Conservation (phyloP, 2,797 vertebrate species). For the Microhierax caerulescens region DNA sequence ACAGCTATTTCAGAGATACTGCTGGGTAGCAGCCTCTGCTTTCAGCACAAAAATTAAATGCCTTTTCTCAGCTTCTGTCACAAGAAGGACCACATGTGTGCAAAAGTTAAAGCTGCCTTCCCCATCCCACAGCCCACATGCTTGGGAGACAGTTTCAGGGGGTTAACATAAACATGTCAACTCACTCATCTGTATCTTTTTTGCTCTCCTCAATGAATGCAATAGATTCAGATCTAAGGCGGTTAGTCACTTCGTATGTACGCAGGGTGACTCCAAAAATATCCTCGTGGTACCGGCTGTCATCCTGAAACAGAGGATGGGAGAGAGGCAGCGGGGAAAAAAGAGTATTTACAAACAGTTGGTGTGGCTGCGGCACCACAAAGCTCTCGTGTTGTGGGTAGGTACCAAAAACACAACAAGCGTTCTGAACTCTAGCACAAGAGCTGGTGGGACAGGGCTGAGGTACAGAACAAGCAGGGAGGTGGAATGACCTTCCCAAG, state of each 20-base stretch:
- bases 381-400: neutral
- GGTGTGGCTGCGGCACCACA: neutral
- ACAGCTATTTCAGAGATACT: neutral
- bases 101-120: neutral
- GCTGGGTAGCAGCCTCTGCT: neutral
- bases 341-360: neutral
- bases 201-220: constrained; percentile 98
- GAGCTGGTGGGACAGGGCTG: neutral
- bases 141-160: neutral
- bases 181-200: constrained; percentile 95
- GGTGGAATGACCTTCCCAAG: neutral
- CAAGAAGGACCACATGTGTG: neutral
- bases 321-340: neutral
- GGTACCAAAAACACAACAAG: fast-evolving
- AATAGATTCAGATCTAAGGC: constrained; percentile 97
- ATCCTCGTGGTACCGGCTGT: constrained; percentile 96
- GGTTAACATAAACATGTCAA: neutral
- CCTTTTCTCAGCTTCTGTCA: neutral
- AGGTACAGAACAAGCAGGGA: neutral
- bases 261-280: constrained; percentile 98
- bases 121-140: neutral
- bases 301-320: constrained; percentile 79
- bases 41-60: neutral
- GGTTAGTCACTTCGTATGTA: constrained; percentile 97
- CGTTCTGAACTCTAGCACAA: fast-evolving